Percentiles rank a stretch among this genome's conserved stretches.
Evolutionary conservation across 2,888 invertebrate genomes (phyloP).

Genomic region (Quadroppia sp.): DNA sequence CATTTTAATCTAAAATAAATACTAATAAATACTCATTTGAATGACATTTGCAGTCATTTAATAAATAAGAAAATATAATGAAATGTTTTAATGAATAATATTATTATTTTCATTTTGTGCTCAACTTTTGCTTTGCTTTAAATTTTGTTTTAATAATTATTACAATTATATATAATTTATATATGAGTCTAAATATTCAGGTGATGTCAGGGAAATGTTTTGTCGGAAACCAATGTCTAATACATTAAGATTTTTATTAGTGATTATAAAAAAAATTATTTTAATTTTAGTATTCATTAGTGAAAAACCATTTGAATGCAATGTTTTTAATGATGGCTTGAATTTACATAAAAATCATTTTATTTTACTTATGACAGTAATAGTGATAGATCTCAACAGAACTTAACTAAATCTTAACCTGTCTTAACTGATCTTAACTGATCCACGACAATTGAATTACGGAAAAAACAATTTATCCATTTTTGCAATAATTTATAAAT

Average conservation of each 20-base stretch:
- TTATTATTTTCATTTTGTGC: too few species aligned
- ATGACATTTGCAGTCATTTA: too few species aligned
- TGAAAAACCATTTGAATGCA: not conserved
- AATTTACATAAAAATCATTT: not conserved
- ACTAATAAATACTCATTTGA: too few species aligned
- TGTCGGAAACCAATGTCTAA: not conserved
- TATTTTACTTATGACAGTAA: not conserved
- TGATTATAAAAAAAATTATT: not conserved
- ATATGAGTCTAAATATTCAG: too few species aligned
- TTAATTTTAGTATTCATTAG: not conserved
- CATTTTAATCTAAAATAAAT: too few species aligned
- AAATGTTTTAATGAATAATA: too few species aligned
- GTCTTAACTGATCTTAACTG: not conserved
- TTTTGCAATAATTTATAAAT: not conserved
- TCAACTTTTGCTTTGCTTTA: too few species aligned
- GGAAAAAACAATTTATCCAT: not conserved
- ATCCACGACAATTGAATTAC: not conserved
- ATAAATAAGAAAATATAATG: too few species aligned
- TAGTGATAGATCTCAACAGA: not conserved
- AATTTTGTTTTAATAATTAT: too few species aligned
- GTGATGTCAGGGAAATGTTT: not conserved
- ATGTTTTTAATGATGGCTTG: not conserved
- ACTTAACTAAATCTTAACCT: not conserved
- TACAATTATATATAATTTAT: too few species aligned
- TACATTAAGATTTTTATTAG: too few species aligned